Conservation (phyloP, 2,797 vertebrate genomes). For the Enteromius mattozi region DNA sequence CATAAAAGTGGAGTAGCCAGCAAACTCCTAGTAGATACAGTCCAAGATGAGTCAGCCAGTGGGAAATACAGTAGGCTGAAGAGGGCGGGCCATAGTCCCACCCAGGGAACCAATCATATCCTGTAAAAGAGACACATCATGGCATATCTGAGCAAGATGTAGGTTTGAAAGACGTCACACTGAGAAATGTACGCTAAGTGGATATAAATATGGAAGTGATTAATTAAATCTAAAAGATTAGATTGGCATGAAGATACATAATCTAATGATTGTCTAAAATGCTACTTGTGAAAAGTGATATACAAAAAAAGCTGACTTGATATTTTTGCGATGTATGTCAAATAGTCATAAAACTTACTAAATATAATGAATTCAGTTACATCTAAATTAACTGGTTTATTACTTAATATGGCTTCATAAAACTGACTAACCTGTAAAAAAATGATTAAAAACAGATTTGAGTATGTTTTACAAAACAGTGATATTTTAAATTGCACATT, state of each 20-base stretch:
- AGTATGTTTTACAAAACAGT: not conserved
- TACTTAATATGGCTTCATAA: not conserved
- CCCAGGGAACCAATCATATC: constrained; percentile 57
- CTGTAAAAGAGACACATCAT: constrained; percentile 37
- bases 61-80: constrained; percentile 41
- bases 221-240: not conserved
- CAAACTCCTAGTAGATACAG: constrained; percentile 43
- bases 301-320: not conserved
- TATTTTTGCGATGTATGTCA: not conserved
- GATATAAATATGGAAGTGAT: constrained; percentile 2
- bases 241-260: not conserved
- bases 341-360: not conserved
- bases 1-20: constrained; percentile 53
- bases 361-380: not conserved
- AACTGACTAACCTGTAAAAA: not conserved
- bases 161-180: not conserved
- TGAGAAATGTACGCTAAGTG: not conserved
- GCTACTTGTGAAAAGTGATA: not conserved
- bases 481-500: not conserved
- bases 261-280: not conserved
- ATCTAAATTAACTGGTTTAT: not conserved
- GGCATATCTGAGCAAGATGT: not conserved
- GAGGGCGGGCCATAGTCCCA: constrained; percentile 57
- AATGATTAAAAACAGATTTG: not conserved
- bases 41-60: constrained; percentile 37